Percentiles rank a stretch among this genome's conserved stretches.
Evolutionary conservation across 2,113 vertebrate species (phyloP).

Genomic region (Cryptoleucopteryx plumbea): DNA sequence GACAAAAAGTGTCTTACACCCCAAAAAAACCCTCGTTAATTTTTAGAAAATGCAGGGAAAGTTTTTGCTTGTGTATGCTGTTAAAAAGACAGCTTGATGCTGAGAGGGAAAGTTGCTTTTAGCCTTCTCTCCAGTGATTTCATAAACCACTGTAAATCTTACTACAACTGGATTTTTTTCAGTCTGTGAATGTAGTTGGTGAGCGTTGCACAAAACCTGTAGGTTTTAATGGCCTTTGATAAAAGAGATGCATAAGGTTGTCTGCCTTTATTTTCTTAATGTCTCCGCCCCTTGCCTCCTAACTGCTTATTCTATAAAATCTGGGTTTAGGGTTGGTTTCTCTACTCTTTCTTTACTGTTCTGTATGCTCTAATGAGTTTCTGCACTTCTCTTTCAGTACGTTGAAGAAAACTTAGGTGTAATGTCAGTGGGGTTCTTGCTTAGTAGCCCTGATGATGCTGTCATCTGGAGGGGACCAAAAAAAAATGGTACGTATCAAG

Average conservation of each 20-base stretch:
- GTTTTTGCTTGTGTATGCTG: not conserved
- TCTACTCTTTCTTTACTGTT: not conserved
- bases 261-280: not conserved
- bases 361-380: not conserved
- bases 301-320: not conserved
- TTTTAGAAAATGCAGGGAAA: not conserved
- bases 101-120: not conserved
- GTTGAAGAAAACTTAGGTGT: conserved; percentile 93
- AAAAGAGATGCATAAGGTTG: not conserved
- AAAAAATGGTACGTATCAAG: conserved; percentile 84
- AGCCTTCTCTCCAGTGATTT: not conserved
- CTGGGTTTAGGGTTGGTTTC: not conserved
- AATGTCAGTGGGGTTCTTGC: conserved; percentile 96
- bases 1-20: not conserved
- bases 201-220: not conserved
- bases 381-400: conserved; percentile 74
- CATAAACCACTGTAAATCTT: not conserved
- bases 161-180: not conserved
- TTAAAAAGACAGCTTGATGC: not conserved
- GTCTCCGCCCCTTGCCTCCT: rapidly evolving
- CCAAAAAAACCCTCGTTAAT: not conserved
- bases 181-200: not conserved
- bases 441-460: conserved; percentile 91
- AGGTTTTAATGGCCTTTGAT: not conserved
- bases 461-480: conserved; percentile 98